A percentile compares a stretch with the other conserved stretches of the same genome.
Conservation (phyloP, 2,888 invertebrate species). For the Tenthredo notha region DNA sequence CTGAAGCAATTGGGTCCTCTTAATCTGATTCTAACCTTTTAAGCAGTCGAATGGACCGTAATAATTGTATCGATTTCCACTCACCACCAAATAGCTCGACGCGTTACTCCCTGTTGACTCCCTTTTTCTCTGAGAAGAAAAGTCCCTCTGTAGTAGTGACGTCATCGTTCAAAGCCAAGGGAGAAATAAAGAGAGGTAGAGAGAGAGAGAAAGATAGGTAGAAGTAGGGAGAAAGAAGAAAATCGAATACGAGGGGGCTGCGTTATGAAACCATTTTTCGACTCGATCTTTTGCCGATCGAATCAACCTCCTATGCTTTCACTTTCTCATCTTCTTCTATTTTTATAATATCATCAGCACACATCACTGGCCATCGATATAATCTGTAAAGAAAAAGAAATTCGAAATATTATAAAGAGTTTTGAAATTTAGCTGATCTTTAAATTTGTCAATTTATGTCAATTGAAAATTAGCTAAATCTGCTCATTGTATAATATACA, state of each 20-base stretch:
- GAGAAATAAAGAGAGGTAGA: background rate
- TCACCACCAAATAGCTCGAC: conserved; percentile 74
- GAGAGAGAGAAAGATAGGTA: background rate
- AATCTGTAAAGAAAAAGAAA: background rate
- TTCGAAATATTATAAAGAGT: background rate
- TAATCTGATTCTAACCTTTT: conserved; percentile 47
- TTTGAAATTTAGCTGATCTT: background rate
- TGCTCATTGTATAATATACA: background rate
- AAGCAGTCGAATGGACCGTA: conserved; percentile 34
- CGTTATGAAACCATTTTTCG: conserved; percentile 2
- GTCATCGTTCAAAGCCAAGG: conserved; percentile 67
- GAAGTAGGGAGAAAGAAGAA: background rate
- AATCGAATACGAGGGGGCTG: background rate
- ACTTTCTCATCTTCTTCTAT: conserved; percentile 22
- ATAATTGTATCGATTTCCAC: conserved; percentile 58
- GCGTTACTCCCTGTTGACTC: conserved; percentile 74
- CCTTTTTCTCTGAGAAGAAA: conserved; percentile 70
- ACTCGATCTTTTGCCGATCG: conserved; percentile 18
- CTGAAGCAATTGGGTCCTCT: conserved; percentile 20
- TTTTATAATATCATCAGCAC: conserved; percentile 20
- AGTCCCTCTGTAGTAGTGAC: conserved; percentile 72
- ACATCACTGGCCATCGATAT: conserved; percentile 40
- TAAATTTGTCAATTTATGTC: background rate
- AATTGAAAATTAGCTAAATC: background rate
- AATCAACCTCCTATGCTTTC: background rate